Percentiles rank a stretch among this genome's conserved stretches.
These are phyloP conservation scores for Colinus virginianus DNA, from an alignment of 2,113 vertebrate species.

Conservation along the genomic window DNA sequence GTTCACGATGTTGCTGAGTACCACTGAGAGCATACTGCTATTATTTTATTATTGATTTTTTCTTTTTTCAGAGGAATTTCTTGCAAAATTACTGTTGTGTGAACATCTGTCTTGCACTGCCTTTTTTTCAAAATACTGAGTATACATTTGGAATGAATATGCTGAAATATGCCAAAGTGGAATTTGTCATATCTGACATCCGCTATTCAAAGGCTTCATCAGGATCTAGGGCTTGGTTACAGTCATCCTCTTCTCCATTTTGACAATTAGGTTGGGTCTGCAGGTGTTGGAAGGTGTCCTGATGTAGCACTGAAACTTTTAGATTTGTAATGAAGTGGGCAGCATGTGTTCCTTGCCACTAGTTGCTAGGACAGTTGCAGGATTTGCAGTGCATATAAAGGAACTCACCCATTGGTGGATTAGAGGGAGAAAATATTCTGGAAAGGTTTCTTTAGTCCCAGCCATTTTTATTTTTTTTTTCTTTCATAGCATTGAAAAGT, in stretches of 20 bases:
- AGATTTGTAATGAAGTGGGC: not conserved
- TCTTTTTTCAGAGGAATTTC: not conserved
- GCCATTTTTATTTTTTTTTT: not conserved
- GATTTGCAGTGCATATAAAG: fast-evolving
- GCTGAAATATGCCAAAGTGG: not conserved
- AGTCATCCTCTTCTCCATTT: not conserved
- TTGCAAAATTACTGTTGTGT: not conserved
- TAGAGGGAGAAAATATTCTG: not conserved
- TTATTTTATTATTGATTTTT: not conserved
- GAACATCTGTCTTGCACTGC: not conserved
- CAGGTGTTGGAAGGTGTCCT: not conserved
- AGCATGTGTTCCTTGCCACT: not conserved
- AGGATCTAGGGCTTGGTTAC: not conserved
- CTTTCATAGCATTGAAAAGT: not conserved
- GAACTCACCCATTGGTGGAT: too few species aligned
- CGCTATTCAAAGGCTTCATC: not conserved
- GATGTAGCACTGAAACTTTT: not conserved
- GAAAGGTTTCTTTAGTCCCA: not conserved
- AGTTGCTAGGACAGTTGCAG: not conserved
- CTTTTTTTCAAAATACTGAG: not conserved
- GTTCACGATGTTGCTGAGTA: not conserved
- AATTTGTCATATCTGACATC: not conserved
- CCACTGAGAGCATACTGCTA: not conserved
- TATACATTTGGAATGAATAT: not conserved
- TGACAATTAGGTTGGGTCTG: not conserved